Evolutionary conservation across 2,113 vertebrate genomes (phyloP).

Genomic region (Caloenas nicobarica): DNA sequence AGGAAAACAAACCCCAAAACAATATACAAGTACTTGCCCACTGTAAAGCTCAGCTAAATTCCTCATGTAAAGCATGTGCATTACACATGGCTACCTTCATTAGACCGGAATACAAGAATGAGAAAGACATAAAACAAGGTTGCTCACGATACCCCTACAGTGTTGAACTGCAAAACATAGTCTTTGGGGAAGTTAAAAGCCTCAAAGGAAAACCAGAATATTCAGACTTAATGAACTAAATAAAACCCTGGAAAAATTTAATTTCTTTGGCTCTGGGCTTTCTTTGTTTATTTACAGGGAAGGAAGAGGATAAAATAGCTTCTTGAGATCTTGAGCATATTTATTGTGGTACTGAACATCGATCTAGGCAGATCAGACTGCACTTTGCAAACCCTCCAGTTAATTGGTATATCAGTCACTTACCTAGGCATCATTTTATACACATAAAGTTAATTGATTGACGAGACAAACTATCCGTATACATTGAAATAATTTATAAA

Average conservation of each 20-base stretch:
- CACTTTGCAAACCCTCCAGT: background rate
- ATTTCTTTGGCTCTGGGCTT: background rate
- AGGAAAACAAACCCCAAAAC: background rate
- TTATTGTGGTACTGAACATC: background rate
- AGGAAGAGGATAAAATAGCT: background rate
- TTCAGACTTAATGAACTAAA: background rate
- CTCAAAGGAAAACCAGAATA: background rate
- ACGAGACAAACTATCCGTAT: background rate
- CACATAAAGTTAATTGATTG: background rate
- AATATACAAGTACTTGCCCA: background rate
- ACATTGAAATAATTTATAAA: background rate
- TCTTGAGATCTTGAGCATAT: background rate
- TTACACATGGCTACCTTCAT: slow-evolving; percentile 1
- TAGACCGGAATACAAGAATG: background rate
- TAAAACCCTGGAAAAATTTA: background rate
- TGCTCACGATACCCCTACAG: background rate
- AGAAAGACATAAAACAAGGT: slow-evolving; percentile 7
- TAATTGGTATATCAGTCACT: background rate
- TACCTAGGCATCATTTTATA: background rate
- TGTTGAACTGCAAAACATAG: background rate
- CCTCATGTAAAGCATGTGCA: background rate
- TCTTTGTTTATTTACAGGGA: background rate
- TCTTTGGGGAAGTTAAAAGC: background rate
- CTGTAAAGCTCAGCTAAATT: background rate
- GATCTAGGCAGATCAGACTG: background rate